Base-by-base conservation (phyloP, 1,140 invertebrate species). In the Carposina sasakii region DNA sequence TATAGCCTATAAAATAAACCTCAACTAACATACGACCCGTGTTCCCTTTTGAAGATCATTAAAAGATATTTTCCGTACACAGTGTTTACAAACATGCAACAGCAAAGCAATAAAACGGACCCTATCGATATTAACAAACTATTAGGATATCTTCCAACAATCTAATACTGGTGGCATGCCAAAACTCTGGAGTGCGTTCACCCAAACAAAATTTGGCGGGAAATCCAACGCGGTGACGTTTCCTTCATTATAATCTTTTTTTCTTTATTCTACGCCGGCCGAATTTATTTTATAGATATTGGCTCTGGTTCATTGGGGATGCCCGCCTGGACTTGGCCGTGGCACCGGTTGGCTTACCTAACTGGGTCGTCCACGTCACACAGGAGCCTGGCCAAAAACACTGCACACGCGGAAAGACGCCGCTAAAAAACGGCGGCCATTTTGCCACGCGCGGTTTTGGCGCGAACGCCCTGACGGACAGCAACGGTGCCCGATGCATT, bases 271-370 rank as follows among this genome's bases (percentile, higher is more conserved):
- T 63, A 51, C 65, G 61, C 60, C 60, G 64, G 65, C 62, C 67
- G 62, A 72, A 82, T 82, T 82, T 81, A 78, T 83, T 83, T 83
- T 81, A 83, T 83, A 81, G 79, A 83, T 77, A 82, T 83, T 83
- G 76, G 76, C 76, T 57, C 65, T 62, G 67, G 70, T 78, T 78
- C 78, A 79, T 67, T 60, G 76, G 79, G 79, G 77, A 79, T 77
- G 71, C 76, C 79, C 73, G 60, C 42, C 55, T 72, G 73, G 67
- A 70, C 77, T 79, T 81, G 75, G 76, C 79, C 76, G 67, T 83
- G 76, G 76, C 63, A 79, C 68, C 65, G 67, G 46, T 81, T 81
- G 78, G 78, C 78, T 63, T 60, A 62, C 60, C 78, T 78, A 81
- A 76, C 76, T 82, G 70, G 78, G 78, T 72, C 76, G 71, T 21